These are phyloP conservation scores for Grallaria varia DNA, from an alignment of 2,113 vertebrate genomes.

Conservation along the genomic window DNA sequence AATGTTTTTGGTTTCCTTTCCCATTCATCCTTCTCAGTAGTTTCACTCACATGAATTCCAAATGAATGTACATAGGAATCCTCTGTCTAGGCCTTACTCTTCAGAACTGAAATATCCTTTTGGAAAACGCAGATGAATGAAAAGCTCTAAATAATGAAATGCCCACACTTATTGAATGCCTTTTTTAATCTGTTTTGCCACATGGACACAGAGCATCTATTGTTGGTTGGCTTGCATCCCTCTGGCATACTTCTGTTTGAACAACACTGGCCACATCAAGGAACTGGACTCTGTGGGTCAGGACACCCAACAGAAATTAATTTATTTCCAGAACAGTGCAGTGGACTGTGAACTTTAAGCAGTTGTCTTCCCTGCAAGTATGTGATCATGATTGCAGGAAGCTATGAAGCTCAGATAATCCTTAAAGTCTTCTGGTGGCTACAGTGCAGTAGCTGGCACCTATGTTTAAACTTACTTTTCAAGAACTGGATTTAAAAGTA, in stretches of 20 bases:
- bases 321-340: not conserved
- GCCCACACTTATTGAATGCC: not conserved
- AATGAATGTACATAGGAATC: not conserved
- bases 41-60: not conserved
- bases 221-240: not conserved
- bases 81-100: not conserved
- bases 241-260: not conserved
- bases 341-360: not conserved
- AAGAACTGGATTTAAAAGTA: not conserved
- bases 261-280: not conserved
- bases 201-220: not conserved
- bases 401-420: not conserved
- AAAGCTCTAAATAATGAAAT: slow-evolving; percentile 38
- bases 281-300: not conserved
- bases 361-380: not conserved
- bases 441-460: not conserved
- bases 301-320: not conserved
- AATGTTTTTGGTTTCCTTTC: not conserved
- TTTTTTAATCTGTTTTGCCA: not conserved
- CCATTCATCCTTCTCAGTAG: not conserved
- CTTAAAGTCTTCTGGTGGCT: not conserved
- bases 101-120: not conserved
- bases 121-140: not conserved
- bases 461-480: not conserved
- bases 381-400: not conserved